Base-by-base conservation (phyloP, 2,888 invertebrate genomes). In the Ctena decussata region DNA sequence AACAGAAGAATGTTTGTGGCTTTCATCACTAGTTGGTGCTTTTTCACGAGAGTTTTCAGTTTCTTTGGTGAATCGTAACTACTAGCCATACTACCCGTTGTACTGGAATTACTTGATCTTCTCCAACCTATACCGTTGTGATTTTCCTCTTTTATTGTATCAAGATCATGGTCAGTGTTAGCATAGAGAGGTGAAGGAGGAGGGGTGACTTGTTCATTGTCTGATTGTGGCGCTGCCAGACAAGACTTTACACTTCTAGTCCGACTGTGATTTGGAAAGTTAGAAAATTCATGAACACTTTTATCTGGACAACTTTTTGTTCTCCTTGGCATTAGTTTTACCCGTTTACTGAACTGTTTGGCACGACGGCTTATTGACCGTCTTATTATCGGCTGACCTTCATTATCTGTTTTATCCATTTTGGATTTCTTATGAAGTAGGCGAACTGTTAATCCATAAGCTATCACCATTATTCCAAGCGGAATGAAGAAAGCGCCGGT, bases 401-500 rank as follows among this genome's bases (percentile, higher is more conserved):
- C 89, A 8, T 89, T 77, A 37, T 86, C 85, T 18, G 70, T 80
- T 0, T 80, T 74, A 78, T 93, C 93, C 82, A 93, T 85, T 70
- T 94, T 92, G 18, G 95, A 95, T 96, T 98, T 98, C 85, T 97
- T 96, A 53, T 98, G 98, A 93, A 99, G 96, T 39, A 99, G 96
- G 82, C 98, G 97, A 27, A 99, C 98, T 0, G 99, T 99, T 91
- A 99, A 96, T 6, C 98, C 98, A 95, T 99, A 99, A n/a, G 99
- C 98, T 84, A 98, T 96, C 94, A 99, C 97, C 99, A 99, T 99
- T 91, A 99, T 98, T 65, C 97, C 97, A 89, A 99, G 96, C 0
- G 99, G 99, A 88, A 99, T 98, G 96, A 99, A 99, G 96, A 99
- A 99, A 92, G 98, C 98, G 92, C 98, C 97, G 93, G 99, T 98